Evolutionary conservation across 2,797 vertebrate species (phyloP).

Genomic region (Pogoniulus pusillus): DNA sequence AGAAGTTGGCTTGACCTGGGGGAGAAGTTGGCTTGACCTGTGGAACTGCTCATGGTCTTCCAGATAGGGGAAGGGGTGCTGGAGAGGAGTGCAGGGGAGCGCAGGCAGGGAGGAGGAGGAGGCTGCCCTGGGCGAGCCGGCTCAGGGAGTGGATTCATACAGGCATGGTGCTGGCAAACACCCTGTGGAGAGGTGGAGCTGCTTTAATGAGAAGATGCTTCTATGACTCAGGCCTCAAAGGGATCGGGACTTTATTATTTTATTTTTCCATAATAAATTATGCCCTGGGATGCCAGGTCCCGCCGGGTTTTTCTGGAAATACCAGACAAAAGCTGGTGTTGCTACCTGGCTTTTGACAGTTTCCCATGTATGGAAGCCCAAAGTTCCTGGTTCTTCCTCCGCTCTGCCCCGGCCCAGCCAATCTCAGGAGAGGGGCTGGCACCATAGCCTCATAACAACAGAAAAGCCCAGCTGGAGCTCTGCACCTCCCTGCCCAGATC

Average conservation of each 20-base stretch:
- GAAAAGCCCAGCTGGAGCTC: not conserved
- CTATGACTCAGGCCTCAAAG: constrained; percentile 77
- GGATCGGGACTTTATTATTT: constrained; percentile 77
- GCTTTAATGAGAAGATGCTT: constrained; percentile 76
- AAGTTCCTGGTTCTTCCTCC: constrained; percentile 33
- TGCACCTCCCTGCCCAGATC: not conserved
- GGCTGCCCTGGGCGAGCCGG: constrained; percentile 31
- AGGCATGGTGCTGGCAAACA: constrained; percentile 49
- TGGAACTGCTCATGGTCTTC: not conserved
- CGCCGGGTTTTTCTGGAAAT: constrained; percentile 71
- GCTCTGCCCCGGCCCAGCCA: not conserved
- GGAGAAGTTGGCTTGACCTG: not conserved
- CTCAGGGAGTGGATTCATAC: constrained; percentile 32
- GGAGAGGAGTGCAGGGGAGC: not conserved
- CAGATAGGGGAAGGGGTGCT: not conserved
- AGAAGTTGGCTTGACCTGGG: not conserved
- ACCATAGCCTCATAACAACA: not conserved
- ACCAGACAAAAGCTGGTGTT: constrained; percentile 69
- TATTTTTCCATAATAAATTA: constrained; percentile 81
- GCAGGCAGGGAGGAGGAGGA: not conserved
- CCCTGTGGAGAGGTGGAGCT: constrained; percentile 67
- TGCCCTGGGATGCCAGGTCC: constrained; percentile 69
- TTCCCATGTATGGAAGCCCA: constrained; percentile 56
- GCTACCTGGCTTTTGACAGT: constrained; percentile 59
- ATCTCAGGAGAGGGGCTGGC: not conserved